A percentile compares a stretch with the other conserved stretches of the same genome.
Conservation (phyloP, 2,888 invertebrate genomes). For the Pimpla rufipes region DNA sequence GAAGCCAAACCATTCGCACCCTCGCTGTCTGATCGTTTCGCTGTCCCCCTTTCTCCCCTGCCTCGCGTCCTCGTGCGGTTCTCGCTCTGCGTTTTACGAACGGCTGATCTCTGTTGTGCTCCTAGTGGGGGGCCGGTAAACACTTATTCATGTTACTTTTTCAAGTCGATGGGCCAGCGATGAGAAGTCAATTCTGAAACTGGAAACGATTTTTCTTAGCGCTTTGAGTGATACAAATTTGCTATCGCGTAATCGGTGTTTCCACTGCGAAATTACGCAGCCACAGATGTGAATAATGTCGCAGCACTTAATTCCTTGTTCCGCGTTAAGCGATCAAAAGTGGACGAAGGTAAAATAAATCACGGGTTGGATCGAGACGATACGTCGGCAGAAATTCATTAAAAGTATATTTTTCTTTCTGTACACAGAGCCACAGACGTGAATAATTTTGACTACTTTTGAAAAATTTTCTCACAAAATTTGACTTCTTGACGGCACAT, state of each 20-base stretch:
- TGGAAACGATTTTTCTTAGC: neutral
- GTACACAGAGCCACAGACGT: too few relatives aligned
- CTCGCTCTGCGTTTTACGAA: slow-evolving; percentile 44
- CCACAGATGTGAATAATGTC: too few relatives aligned
- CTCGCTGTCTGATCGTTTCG: slow-evolving; percentile 32
- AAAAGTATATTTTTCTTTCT: neutral
- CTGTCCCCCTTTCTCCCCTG: slow-evolving; percentile 40
- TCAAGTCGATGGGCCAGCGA: neutral
- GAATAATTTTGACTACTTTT: too few relatives aligned
- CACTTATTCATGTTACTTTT: neutral
- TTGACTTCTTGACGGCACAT: neutral
- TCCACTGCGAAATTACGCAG: too few relatives aligned
- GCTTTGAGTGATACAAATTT: too few relatives aligned
- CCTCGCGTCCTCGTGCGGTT: neutral
- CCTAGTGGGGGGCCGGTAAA: slow-evolving; percentile 25
- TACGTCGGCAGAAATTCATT: neutral
- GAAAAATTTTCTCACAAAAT: too few relatives aligned
- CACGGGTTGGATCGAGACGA: too few relatives aligned
- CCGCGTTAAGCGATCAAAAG: too few relatives aligned
- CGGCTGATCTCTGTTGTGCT: slow-evolving; percentile 33
- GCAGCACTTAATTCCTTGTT: too few relatives aligned
- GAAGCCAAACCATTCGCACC: slow-evolving; percentile 57
- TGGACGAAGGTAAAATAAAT: too few relatives aligned
- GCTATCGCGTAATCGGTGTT: too few relatives aligned
- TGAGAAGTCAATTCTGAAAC: neutral